phyloP scores from a whole-genome alignment of 2,888 invertebrate species.

The Lymantria dispar region DNA sequence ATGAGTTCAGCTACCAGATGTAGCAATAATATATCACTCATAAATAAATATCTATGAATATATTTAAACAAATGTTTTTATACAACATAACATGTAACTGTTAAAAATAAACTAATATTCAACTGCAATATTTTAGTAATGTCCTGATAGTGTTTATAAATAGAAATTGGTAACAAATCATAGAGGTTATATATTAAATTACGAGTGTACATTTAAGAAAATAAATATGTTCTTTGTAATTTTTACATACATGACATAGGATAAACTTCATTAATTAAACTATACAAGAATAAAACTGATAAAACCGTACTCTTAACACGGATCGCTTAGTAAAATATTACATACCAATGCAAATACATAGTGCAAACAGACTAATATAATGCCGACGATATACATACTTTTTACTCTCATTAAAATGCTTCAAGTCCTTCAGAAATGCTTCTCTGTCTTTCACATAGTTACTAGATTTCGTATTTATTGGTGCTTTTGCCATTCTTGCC shows the following conservation, averaged over 20 bases:
- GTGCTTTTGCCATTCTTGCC: slow-evolving; percentile 72
- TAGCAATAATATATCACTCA: too few relatives aligned
- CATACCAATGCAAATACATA: neutral
- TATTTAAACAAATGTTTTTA: too few relatives aligned
- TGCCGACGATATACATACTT: slow-evolving; percentile 85
- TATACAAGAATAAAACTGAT: neutral
- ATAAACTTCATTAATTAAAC: neutral
- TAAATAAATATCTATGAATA: too few relatives aligned
- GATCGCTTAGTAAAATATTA: neutral
- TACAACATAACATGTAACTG: neutral
- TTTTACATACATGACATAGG: neutral
- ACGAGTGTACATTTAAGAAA: neutral
- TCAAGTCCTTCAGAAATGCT: slow-evolving; percentile 91
- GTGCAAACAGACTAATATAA: neutral
- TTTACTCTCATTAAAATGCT: slow-evolving; percentile 94
- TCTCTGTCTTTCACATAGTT: slow-evolving; percentile 90
- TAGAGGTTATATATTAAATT: neutral
- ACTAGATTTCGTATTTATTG: slow-evolving; percentile 82
- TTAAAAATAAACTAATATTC: neutral
- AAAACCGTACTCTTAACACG: neutral
- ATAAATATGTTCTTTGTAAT: neutral
- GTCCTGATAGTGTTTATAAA: too few relatives aligned
- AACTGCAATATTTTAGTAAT: too few relatives aligned
- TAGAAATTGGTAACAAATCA: neutral
- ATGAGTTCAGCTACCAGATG: too few relatives aligned